Percentiles rank a stretch among this genome's conserved stretches.
These are phyloP conservation scores for Esox niger DNA, from an alignment of 2,113 vertebrate species.

Conservation along the genomic window DNA sequence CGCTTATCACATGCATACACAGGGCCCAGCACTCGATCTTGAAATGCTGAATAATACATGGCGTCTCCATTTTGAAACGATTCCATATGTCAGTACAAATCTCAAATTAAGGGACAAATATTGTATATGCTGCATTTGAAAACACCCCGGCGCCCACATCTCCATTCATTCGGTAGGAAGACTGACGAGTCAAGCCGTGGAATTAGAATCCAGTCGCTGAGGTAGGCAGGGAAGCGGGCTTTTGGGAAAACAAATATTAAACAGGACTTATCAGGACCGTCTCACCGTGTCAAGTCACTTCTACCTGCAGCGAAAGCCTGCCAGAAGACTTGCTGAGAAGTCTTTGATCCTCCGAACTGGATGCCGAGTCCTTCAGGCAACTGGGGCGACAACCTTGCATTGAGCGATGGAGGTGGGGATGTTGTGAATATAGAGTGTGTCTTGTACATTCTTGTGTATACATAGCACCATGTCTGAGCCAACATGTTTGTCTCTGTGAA, in stretches of 20 bases:
- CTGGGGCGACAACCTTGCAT: conserved; percentile 16
- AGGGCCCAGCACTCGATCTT: too few relatives aligned
- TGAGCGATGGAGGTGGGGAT: conserved; percentile 6
- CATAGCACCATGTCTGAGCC: conserved; percentile 8
- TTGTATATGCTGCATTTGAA: too few relatives aligned
- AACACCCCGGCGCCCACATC: too few relatives aligned
- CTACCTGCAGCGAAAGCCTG: conserved; percentile 49
- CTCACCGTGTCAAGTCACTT: conserved; percentile 49
- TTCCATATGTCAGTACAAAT: too few relatives aligned
- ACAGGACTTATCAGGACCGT: conserved; percentile 40
- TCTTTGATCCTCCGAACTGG: conserved; percentile 54
- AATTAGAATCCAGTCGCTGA: conserved; percentile 25
- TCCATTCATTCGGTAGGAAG: too few relatives aligned
- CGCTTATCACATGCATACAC: too few relatives aligned
- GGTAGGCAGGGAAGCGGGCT: conserved; percentile 28
- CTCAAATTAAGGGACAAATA: too few relatives aligned
- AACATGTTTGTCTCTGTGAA: conserved; percentile 4
- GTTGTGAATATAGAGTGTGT: conserved; percentile 27
- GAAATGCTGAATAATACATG: too few relatives aligned
- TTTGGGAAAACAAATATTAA: conserved; percentile 46
- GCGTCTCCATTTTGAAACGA: too few relatives aligned
- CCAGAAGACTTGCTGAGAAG: too few relatives aligned
- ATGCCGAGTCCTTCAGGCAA: conserved; percentile 5
- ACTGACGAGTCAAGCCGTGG: conserved; percentile 11
- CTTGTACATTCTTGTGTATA: too few relatives aligned